These are phyloP conservation scores for Atlantisia rogersi DNA, from an alignment of 2,113 vertebrate species.

Conservation along the genomic window DNA sequence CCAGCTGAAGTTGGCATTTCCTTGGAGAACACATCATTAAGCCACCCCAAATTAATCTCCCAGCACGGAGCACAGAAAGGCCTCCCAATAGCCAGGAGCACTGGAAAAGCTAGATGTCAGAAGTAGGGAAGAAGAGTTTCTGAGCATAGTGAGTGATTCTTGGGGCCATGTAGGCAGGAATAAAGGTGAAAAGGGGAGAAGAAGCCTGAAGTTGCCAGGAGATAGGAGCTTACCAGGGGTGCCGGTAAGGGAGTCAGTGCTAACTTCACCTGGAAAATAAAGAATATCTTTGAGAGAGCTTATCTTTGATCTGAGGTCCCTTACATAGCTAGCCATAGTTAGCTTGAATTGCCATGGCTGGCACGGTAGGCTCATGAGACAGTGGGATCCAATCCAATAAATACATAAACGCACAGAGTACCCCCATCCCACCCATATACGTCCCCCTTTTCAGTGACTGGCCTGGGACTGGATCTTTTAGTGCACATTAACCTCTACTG, in stretches of 20 bases:
- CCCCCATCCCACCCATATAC: rapidly evolving
- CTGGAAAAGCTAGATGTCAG: neutral
- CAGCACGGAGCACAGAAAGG: neutral
- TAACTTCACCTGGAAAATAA: conserved; percentile 42
- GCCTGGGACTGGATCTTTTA: neutral
- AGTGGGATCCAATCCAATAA: neutral
- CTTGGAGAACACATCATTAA: neutral
- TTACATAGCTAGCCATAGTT: neutral
- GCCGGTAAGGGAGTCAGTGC: neutral
- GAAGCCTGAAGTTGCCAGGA: neutral
- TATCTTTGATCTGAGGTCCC: neutral
- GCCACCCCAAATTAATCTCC: neutral
- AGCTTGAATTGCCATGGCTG: neutral
- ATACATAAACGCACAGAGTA: neutral
- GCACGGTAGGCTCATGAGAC: neutral
- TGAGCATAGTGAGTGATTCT: neutral
- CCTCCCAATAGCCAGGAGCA: neutral
- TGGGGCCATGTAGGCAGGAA: neutral
- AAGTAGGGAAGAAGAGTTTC: neutral
- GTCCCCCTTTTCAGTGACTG: neutral
- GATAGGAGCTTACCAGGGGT: conserved; percentile 24
- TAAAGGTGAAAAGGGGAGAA: neutral
- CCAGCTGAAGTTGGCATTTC: neutral
- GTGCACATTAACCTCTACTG: neutral
- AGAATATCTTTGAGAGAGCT: neutral